Evolutionary conservation across 2,888 invertebrate species (phyloP).

Genomic region (Myopa tessellatipennis): DNA sequence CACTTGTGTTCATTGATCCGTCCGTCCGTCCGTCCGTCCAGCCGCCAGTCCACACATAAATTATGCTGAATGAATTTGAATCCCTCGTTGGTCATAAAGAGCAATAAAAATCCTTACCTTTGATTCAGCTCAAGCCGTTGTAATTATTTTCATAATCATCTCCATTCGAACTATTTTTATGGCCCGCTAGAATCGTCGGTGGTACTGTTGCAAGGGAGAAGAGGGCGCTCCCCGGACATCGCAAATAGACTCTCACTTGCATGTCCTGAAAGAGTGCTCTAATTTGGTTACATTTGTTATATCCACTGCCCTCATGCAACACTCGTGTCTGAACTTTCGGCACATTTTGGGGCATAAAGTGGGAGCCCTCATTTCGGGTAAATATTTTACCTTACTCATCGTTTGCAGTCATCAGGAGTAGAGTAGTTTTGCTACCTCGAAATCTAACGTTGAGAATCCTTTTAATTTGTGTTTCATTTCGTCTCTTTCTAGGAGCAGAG

Average conservation of each 20-base stretch:
- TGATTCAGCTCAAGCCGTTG: not conserved
- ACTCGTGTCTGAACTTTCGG: no score
- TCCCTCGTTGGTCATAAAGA: conserved; percentile 31
- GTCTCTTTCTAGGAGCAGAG: conserved; percentile 61
- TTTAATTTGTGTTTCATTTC: no score
- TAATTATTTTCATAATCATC: conserved; percentile 26
- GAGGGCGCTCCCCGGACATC: not conserved
- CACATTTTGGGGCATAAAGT: no score
- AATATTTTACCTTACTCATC: no score
- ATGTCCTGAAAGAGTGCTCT: not conserved
- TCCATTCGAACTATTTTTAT: conserved; percentile 11
- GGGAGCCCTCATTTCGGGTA: no score
- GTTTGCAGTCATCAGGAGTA: no score
- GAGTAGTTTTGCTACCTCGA: no score
- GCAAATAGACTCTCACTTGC: not conserved
- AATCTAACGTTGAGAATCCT: no score
- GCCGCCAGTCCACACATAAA: not conserved
- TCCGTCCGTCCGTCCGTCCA: not conserved
- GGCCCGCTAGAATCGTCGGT: conserved; percentile 7
- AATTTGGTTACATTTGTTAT: not conserved
- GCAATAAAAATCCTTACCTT: conserved; percentile 29
- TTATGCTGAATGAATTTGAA: conserved; percentile 33
- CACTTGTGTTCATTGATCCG: conserved; percentile 5
- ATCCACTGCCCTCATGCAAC: not conserved
- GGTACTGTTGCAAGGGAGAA: not conserved